Base-by-base conservation (phyloP, 2,797 vertebrate genomes). In the Melanotaenia pygmaea region DNA sequence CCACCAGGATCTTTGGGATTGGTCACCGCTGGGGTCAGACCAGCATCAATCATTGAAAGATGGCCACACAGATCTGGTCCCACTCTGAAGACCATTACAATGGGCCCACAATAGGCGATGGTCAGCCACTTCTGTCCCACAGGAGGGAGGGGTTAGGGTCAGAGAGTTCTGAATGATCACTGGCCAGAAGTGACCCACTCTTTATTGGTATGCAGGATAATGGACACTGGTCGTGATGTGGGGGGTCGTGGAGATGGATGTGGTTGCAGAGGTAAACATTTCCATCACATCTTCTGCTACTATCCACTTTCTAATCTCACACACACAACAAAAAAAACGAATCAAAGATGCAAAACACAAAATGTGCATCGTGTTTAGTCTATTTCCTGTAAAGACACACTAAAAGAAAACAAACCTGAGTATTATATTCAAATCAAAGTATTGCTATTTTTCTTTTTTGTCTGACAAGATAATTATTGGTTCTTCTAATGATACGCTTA, bases 1-100 rank as follows among this genome's bases (percentile, higher is more conserved):
- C 93, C 92, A 89, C 92, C 91, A 92, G 76, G 88, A 82, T 88
- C 86, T 79, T 76, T 86, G 82, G 88, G 89, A 73, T 82, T 77
- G 3, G 64, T 85, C 93, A 86, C 85, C 38, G 60, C 68, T 67
- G 83, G 76, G 93, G 88, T 90, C 90, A 92, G 91, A 82, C 82
- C 86, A 80, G 85, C 93, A 93, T 94, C 92, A 89, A 85, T 92
- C 94, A 90, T 79, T 0, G 57, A 76, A 50, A 30, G 63, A 66
- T 69, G 72, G 69, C 77, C 70, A 76, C 84, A 90, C 86, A 90
- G 76, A 78, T 82, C 5, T 13, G 5, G 72, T 76, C 86, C 74
- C 53, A 58, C n/a, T 74, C 79, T 79, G 80, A 86, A 85, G 54
- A 79, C 16, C 12, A 0, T 81, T 50, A 84, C 77, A 88, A 90